Conservation (phyloP, 2,888 invertebrate genomes). For the Drosophila cognata region DNA sequence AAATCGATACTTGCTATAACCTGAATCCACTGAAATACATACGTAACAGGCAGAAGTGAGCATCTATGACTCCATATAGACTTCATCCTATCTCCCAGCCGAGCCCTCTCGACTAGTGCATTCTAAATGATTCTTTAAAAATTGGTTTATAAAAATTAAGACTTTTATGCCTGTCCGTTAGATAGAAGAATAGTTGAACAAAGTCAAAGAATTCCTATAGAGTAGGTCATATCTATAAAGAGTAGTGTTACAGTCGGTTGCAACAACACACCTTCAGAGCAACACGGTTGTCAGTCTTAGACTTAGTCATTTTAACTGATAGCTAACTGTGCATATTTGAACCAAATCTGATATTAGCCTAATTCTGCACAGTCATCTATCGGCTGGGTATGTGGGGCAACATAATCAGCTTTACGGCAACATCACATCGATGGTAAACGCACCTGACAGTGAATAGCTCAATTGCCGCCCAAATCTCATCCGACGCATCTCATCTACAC, state of each 20-base stretch:
- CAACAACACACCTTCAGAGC: neutral
- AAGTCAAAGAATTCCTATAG: neutral
- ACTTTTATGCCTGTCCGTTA: neutral
- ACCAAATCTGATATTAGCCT: constrained; percentile 44
- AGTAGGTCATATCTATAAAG: neutral
- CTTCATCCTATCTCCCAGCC: neutral
- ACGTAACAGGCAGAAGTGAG: neutral
- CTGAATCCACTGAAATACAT: neutral
- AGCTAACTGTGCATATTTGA: constrained; percentile 24
- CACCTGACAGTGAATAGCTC: constrained; percentile 46
- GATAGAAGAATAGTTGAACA: neutral
- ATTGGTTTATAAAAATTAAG: neutral
- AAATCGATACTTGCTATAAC: neutral
- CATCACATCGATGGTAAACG: constrained; percentile 17
- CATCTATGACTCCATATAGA: neutral
- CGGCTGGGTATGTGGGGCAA: constrained; percentile 41
- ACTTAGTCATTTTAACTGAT: neutral
- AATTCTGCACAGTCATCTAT: constrained; percentile 57
- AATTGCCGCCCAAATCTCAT: constrained; percentile 43
- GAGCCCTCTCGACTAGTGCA: neutral
- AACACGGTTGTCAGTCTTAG: neutral
- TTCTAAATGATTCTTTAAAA: neutral
- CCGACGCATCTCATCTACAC: constrained; percentile 35
- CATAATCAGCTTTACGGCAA: constrained; percentile 53
- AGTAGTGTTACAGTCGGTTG: neutral